A percentile compares a stretch with the other conserved stretches of the same genome.
Evolutionary conservation across 2,113 vertebrate genomes (phyloP).

Genomic region (Pseudois nayaur): DNA sequence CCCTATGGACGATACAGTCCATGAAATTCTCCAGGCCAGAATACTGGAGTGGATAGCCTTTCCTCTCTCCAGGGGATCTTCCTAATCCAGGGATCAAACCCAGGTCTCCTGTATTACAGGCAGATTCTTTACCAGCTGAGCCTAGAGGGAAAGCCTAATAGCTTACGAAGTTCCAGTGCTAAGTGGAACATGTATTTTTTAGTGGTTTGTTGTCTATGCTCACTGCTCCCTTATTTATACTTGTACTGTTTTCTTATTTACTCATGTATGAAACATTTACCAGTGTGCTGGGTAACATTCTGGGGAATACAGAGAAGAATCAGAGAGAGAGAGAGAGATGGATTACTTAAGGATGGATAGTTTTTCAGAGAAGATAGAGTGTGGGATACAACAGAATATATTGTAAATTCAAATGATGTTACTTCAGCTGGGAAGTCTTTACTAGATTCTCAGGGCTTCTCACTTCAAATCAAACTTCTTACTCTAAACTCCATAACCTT

Average conservation of each 20-base stretch:
- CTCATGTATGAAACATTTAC: not conserved
- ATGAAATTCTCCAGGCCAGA: not conserved
- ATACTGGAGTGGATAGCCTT: not conserved
- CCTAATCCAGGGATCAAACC: accelerated
- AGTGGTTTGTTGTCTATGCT: not conserved
- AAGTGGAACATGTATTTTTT: not conserved
- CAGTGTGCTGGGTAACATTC: not conserved
- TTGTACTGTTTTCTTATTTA: not conserved
- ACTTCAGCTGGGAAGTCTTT: not conserved
- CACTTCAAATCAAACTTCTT: not conserved
- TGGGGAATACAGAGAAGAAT: not conserved
- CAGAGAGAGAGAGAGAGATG: too few relatives aligned
- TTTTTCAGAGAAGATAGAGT: not conserved
- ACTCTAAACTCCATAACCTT: not conserved
- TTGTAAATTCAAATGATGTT: not conserved
- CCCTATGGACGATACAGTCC: not conserved
- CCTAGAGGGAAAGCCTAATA: not conserved
- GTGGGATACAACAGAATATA: not conserved
- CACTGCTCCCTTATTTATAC: not conserved
- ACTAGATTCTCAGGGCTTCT: not conserved
- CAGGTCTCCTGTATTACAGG: not conserved
- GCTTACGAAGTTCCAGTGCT: not conserved
- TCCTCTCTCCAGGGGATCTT: not conserved
- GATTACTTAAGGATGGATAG: not conserved
- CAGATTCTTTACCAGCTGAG: not conserved